These are phyloP conservation scores for Boloria selene DNA, from an alignment of 2,888 invertebrate species.

Conservation along the genomic window DNA sequence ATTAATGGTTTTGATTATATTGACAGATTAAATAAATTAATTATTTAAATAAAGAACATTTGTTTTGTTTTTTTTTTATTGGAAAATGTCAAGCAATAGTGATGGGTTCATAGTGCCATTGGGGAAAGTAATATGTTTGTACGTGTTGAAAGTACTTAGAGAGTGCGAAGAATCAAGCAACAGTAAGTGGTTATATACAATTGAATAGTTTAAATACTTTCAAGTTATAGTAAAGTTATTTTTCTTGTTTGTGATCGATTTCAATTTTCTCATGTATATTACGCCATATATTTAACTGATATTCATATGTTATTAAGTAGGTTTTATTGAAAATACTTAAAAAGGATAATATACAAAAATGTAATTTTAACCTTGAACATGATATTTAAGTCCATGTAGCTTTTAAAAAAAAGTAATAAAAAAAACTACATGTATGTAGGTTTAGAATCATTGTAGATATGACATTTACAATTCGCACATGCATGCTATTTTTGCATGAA, in stretches of 20 bases:
- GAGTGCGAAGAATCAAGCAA: constrained; percentile 52
- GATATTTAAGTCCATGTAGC: no score
- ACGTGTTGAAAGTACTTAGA: constrained; percentile 57
- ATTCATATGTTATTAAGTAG: no score
- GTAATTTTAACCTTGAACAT: no score
- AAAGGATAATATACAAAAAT: no score
- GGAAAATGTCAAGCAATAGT: constrained; percentile 62
- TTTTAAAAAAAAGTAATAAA: no score
- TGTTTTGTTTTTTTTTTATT: not conserved
- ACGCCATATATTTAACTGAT: no score
- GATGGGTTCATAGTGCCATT: constrained; percentile 57
- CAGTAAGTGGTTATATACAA: constrained; percentile 53
- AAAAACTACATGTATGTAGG: no score
- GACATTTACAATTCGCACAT: not conserved
- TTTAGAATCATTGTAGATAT: not conserved
- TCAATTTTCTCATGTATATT: no score
- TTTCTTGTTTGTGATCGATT: no score
- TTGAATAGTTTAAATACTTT: not conserved
- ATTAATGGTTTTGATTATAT: not conserved
- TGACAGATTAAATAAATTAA: not conserved
- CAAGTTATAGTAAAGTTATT: not conserved
- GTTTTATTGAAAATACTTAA: no score
- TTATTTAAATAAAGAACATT: not conserved
- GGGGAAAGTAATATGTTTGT: constrained; percentile 55
- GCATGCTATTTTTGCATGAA: constrained; percentile 13